Conservation (phyloP, 2,888 invertebrate species). For the Lycocerus yunnanus region DNA sequence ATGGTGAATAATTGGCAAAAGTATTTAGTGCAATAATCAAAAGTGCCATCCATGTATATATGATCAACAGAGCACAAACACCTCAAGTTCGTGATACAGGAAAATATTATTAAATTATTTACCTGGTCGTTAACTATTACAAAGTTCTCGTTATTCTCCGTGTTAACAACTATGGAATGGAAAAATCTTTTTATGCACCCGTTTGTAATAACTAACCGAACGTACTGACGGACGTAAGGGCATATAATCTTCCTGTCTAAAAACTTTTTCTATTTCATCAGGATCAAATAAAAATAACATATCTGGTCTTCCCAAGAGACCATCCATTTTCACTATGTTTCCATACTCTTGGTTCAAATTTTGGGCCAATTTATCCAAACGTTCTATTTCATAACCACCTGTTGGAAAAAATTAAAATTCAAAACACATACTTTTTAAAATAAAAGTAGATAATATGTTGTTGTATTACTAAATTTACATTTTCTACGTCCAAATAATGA, state of each 20-base stretch:
- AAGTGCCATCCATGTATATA: too few relatives aligned
- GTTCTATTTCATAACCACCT: slow-evolving; percentile 67
- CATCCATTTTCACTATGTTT: slow-evolving; percentile 69
- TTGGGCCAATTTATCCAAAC: slow-evolving; percentile 68
- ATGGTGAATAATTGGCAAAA: too few relatives aligned
- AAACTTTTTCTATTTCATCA: slow-evolving; percentile 72
- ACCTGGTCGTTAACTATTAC: too few relatives aligned
- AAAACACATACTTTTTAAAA: neutral
- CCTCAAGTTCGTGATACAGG: too few relatives aligned
- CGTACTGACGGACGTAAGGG: slow-evolving; percentile 78
- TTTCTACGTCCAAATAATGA: too few relatives aligned
- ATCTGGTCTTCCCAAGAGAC: slow-evolving; percentile 71
- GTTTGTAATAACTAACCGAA: slow-evolving; percentile 74
- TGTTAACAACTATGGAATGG: too few relatives aligned
- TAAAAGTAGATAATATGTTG: too few relatives aligned
- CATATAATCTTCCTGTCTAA: slow-evolving; percentile 68
- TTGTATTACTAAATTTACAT: too few relatives aligned
- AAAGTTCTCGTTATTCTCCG: too few relatives aligned
- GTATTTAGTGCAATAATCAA: too few relatives aligned
- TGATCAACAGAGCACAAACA: too few relatives aligned
- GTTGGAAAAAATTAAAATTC: slow-evolving; percentile 34
- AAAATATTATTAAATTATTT: too few relatives aligned
- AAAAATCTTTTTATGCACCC: slow-evolving; percentile 69
- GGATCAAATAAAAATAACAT: slow-evolving; percentile 76
- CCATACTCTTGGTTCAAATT: slow-evolving; percentile 66